phyloP scores from a whole-genome alignment of 2,113 vertebrate species.

The Bubo scandiacus region DNA sequence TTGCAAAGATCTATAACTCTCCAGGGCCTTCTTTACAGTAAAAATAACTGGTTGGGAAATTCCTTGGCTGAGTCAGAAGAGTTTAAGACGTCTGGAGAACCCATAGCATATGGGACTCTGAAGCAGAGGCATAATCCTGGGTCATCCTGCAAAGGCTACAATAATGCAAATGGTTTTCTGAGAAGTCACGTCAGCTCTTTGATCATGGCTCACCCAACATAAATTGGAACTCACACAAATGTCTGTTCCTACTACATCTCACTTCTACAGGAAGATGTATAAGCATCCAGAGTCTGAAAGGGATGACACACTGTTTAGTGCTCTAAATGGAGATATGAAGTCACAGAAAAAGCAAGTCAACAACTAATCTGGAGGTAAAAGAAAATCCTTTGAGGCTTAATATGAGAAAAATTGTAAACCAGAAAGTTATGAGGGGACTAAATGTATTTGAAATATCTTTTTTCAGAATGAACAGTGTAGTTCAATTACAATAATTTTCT shows the following conservation, averaged over 20 bases:
- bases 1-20: slow-evolving; percentile 3
- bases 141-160: neutral
- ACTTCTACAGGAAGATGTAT: neutral
- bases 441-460: neutral
- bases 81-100: neutral
- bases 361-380: neutral
- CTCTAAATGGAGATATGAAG: neutral
- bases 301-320: neutral
- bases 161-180: neutral
- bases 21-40: slow-evolving; percentile 29
- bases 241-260: neutral
- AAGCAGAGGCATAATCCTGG: neutral
- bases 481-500: neutral
- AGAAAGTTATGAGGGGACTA: neutral
- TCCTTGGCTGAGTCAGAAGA: slow-evolving; percentile 12
- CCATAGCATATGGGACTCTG: neutral
- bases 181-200: neutral
- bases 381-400: neutral
- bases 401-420: neutral
- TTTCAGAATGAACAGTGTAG: neutral
- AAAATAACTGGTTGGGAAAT: slow-evolving; percentile 53
- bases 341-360: neutral
- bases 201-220: neutral
- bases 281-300: neutral
- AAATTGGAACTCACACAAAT: neutral